Conservation (phyloP, 2,113 vertebrate genomes). For the Prunella fulvescens region DNA sequence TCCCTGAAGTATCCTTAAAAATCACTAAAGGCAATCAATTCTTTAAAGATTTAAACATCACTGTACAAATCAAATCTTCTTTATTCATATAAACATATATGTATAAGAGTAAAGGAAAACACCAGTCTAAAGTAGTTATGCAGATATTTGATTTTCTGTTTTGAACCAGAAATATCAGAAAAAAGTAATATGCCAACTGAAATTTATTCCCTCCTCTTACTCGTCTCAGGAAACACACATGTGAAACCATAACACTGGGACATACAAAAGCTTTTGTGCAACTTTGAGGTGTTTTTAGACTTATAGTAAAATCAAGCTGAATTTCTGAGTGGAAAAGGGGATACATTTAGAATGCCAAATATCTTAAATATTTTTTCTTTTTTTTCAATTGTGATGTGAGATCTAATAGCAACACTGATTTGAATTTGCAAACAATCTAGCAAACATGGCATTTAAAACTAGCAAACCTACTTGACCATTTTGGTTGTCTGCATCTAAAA, state of each 20-base stretch:
- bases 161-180: background rate
- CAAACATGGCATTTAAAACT: background rate
- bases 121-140: background rate
- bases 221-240: background rate
- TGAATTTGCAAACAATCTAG: background rate
- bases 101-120: background rate
- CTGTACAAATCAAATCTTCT: rapidly evolving
- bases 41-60: background rate
- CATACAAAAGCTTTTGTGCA: background rate
- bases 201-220: background rate
- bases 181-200: background rate
- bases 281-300: background rate
- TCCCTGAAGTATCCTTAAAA: background rate
- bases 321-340: background rate
- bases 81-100: background rate
- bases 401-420: background rate
- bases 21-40: background rate
- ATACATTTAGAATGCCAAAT: background rate
- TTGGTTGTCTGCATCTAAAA: background rate
- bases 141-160: background rate
- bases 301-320: background rate
- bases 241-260: background rate
- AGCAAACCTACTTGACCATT: background rate
- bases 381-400: background rate
- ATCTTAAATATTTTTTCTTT: background rate